These are phyloP conservation scores for Entomobrya proxima DNA, from an alignment of 2,888 invertebrate species.

Conservation along the genomic window DNA sequence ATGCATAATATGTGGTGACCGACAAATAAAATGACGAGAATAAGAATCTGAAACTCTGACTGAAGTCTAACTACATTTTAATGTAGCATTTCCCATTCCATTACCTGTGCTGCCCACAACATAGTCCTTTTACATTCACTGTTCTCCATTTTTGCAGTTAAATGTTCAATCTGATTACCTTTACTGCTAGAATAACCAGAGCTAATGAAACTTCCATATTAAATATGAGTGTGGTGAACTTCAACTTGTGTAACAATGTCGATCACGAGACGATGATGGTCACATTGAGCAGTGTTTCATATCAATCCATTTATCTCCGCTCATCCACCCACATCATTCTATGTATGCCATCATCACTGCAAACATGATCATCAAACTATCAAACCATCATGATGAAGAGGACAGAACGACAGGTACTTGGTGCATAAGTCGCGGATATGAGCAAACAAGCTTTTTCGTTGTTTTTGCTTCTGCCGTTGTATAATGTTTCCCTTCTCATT, in stretches of 20 bases:
- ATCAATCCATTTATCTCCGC: neutral
- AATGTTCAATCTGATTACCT: slow-evolving; percentile 7
- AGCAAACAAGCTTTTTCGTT: neutral
- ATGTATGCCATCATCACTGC: slow-evolving; percentile 1
- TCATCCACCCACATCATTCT: slow-evolving; percentile 43
- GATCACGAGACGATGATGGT: slow-evolving; percentile 27
- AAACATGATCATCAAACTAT: neutral
- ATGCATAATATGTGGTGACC: slow-evolving; percentile 14
- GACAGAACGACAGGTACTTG: neutral
- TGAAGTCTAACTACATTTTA: slow-evolving; percentile 16
- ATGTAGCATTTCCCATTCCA: neutral
- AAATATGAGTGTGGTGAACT: neutral
- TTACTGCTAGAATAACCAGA: slow-evolving; percentile 19
- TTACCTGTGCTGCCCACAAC: neutral
- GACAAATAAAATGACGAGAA: slow-evolving; percentile 38
- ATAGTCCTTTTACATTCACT: neutral
- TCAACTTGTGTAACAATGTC: slow-evolving; percentile 38
- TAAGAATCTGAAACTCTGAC: neutral
- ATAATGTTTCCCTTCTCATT: neutral
- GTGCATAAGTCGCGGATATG: neutral
- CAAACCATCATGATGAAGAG: neutral
- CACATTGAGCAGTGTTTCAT: neutral
- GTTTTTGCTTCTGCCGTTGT: neutral
- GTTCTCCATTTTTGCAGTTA: slow-evolving; percentile 5
- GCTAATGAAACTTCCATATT: neutral